These are phyloP conservation scores for Campoletis sonorensis DNA, from an alignment of 1,140 invertebrate genomes.

Conservation along the genomic window DNA sequence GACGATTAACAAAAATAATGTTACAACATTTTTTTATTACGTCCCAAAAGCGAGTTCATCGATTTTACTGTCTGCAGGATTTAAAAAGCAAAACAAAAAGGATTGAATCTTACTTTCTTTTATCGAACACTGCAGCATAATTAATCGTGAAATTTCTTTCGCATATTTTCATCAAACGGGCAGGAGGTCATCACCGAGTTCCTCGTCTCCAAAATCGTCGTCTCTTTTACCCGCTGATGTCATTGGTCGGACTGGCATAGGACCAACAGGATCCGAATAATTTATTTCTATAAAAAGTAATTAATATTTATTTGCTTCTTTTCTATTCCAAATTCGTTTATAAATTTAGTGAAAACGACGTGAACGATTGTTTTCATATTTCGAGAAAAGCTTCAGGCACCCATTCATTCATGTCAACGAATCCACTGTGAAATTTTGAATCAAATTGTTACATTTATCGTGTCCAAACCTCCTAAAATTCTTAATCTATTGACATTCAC, in stretches of 20 bases:
- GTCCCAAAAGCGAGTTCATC: background rate
- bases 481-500: too few relatives aligned
- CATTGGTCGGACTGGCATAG: slow-evolving; percentile 84
- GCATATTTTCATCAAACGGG: slow-evolving; percentile 79
- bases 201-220: slow-evolving; percentile 89
- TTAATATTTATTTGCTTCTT: slow-evolving; percentile 26
- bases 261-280: slow-evolving; percentile 87
- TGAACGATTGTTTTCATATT: too few relatives aligned
- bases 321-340: too few relatives aligned
- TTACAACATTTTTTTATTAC: background rate
- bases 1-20: background rate
- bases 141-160: background rate
- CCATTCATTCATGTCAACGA: too few relatives aligned
- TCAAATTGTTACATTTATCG: too few relatives aligned
- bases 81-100: background rate
- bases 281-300: slow-evolving; percentile 77
- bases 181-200: slow-evolving; percentile 88
- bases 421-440: too few relatives aligned
- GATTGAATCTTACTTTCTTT: slow-evolving; percentile 2
- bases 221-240: slow-evolving; percentile 84
- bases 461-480: too few relatives aligned
- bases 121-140: background rate
- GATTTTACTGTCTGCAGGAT: background rate
- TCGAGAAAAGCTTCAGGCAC: too few relatives aligned
- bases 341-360: too few relatives aligned